Percentiles rank a stretch among this genome's conserved stretches.
Conservation (phyloP, 23 tunicate species). For the Clavelina lepadiformis region DNA sequence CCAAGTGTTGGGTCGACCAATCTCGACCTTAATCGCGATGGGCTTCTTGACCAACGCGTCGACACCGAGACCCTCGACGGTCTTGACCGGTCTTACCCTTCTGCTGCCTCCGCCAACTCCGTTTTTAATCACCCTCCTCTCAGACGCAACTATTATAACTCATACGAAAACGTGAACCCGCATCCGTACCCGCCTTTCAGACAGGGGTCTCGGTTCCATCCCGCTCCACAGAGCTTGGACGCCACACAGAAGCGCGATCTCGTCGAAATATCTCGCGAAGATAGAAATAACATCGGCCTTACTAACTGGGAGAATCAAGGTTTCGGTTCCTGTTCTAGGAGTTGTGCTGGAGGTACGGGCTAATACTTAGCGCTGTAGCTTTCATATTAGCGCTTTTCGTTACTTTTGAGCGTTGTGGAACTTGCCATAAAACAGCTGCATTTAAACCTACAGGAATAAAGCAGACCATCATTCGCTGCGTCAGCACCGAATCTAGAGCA, state of each 20-base stretch:
- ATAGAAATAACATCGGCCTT: no score
- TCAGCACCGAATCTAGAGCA: slow-evolving; percentile 15
- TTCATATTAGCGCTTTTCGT: not conserved
- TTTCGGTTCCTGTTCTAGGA: slow-evolving; percentile 44
- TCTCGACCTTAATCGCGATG: not conserved
- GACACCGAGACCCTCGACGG: no score
- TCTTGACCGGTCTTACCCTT: no score
- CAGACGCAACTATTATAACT: no score
- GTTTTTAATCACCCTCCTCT: not conserved
- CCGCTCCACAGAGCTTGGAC: no score
- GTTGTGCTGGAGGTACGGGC: slow-evolving; percentile 66
- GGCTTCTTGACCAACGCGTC: not conserved
- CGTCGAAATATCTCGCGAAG: no score
- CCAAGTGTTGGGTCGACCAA: not conserved
- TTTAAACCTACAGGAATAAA: slow-evolving; percentile 39
- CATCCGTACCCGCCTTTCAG: no score
- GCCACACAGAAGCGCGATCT: no score
- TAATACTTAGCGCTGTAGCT: not conserved
- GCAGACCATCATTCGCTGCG: slow-evolving; percentile 22
- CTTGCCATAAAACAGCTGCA: no score
- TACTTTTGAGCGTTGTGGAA: not conserved
- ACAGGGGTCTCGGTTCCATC: no score
- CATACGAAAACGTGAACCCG: no score
- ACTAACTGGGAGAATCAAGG: slow-evolving; percentile 50
- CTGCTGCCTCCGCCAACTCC: not conserved